Evolutionary conservation across 2,797 vertebrate species (phyloP).

Genomic region (Vespertilio murinus): DNA sequence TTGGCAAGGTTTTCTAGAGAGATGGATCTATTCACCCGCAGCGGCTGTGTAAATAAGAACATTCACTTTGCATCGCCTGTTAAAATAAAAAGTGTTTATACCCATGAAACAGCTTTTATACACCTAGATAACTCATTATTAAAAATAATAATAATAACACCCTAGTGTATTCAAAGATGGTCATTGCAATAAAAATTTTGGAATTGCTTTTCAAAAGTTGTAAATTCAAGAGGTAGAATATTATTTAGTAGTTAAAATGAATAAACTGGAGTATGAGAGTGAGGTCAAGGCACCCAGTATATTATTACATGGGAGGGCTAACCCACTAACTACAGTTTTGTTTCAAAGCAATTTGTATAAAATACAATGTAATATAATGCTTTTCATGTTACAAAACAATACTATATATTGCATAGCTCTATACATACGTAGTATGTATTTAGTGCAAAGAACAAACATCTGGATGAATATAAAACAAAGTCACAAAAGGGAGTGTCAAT

Average conservation of each 20-base stretch:
- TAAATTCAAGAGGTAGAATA: neutral
- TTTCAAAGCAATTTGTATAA: constrained; percentile 10
- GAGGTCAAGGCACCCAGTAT: too few relatives aligned
- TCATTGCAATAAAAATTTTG: neutral
- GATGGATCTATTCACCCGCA: neutral
- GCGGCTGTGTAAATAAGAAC: neutral
- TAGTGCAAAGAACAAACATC: neutral
- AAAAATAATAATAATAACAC: neutral
- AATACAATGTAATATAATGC: neutral
- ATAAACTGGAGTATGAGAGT: neutral
- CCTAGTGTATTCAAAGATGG: neutral
- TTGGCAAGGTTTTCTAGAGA: neutral
- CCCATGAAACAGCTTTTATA: neutral
- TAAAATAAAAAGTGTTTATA: neutral
- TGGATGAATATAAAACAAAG: neutral
- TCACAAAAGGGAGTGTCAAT: neutral
- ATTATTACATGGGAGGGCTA: too few relatives aligned
- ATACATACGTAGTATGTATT: neutral
- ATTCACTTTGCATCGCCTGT: neutral
- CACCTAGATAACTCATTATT: neutral
- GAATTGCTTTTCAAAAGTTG: neutral
- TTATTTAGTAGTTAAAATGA: neutral
- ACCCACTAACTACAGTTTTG: neutral
- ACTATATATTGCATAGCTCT: neutral
- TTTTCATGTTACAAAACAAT: neutral